Percentiles rank a stretch among this genome's conserved stretches.
These are phyloP conservation scores for Elmis aenea DNA, from an alignment of 2,888 invertebrate genomes.

Conservation along the genomic window DNA sequence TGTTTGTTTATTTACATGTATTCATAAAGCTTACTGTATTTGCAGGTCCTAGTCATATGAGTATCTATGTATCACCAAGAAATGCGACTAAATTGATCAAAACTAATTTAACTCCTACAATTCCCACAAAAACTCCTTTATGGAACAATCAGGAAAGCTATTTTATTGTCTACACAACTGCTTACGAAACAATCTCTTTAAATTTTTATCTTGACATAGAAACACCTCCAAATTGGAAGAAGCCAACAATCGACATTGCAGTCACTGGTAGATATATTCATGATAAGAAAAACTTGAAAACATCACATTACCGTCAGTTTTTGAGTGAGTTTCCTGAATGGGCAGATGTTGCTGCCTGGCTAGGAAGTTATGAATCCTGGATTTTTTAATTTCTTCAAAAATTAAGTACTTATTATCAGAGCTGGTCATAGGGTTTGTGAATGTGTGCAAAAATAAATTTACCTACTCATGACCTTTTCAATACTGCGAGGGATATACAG, in stretches of 20 bases:
- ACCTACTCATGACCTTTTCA: too few relatives aligned
- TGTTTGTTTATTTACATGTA: not conserved
- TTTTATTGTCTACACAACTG: constrained; percentile 34
- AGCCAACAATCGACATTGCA: not conserved
- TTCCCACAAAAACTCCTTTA: constrained; percentile 16
- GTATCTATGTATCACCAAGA: constrained; percentile 56
- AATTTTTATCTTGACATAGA: constrained; percentile 35
- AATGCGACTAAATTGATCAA: constrained; percentile 48
- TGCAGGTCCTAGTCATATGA: constrained; percentile 61
- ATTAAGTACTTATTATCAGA: too few relatives aligned
- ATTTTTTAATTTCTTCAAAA: constrained; percentile 2
- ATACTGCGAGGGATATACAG: too few relatives aligned
- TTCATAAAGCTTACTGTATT: constrained; percentile 10
- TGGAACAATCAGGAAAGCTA: constrained; percentile 34
- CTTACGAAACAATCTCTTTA: constrained; percentile 29
- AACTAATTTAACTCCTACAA: constrained; percentile 51
- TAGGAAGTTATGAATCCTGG: constrained; percentile 1
- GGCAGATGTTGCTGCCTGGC: not conserved
- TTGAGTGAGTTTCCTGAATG: not conserved
- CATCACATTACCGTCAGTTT: not conserved
- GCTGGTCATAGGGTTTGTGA: too few relatives aligned
- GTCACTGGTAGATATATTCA: not conserved
- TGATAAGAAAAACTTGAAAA: not conserved
- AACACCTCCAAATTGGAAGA: constrained; percentile 18
- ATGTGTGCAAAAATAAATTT: too few relatives aligned